Evolutionary conservation across 2,888 invertebrate genomes (phyloP).

Genomic region (Agriopis aurantiaria): DNA sequence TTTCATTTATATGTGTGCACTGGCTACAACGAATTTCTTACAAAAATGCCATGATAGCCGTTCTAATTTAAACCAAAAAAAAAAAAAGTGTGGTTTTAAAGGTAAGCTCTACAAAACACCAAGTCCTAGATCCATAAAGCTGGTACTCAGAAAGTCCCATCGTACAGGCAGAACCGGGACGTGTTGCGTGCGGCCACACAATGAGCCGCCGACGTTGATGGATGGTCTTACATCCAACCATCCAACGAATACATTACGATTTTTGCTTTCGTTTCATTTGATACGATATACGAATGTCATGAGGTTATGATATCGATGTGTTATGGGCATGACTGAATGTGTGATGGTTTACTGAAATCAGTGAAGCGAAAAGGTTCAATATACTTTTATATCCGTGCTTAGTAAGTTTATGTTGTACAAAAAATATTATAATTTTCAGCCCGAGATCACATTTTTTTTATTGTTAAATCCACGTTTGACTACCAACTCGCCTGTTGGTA

Average conservation of each 20-base stretch:
- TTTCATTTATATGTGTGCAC: too few species aligned
- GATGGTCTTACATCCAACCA: slow-evolving; percentile 67
- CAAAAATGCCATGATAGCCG: too few species aligned
- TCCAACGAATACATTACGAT: slow-evolving; percentile 86
- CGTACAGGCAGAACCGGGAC: slow-evolving; percentile 59
- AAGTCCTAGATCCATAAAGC: slow-evolving; percentile 36
- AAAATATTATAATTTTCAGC: neutral
- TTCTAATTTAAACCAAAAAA: too few species aligned
- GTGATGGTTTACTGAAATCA: slow-evolving; percentile 40
- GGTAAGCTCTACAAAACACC: slow-evolving; percentile 11
- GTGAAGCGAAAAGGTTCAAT: slow-evolving; percentile 36
- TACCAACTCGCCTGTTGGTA: too few species aligned
- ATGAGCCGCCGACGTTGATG: slow-evolving; percentile 83
- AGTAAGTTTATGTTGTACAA: neutral
- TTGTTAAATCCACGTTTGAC: too few species aligned
- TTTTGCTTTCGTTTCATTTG: slow-evolving; percentile 85
- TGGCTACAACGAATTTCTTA: too few species aligned
- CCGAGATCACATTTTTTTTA: neutral
- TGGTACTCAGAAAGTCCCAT: slow-evolving; percentile 52
- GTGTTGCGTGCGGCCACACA: slow-evolving; percentile 84
- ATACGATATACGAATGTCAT: slow-evolving; percentile 85
- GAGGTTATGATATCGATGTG: slow-evolving; percentile 84
- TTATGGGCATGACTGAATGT: slow-evolving; percentile 50
- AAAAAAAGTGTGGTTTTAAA: neutral
- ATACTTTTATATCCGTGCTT: neutral